A percentile compares a stretch with the other conserved stretches of the same genome.
phyloP scores from a whole-genome alignment of 1,140 invertebrate genomes.

The Trichonephila inaurata region DNA sequence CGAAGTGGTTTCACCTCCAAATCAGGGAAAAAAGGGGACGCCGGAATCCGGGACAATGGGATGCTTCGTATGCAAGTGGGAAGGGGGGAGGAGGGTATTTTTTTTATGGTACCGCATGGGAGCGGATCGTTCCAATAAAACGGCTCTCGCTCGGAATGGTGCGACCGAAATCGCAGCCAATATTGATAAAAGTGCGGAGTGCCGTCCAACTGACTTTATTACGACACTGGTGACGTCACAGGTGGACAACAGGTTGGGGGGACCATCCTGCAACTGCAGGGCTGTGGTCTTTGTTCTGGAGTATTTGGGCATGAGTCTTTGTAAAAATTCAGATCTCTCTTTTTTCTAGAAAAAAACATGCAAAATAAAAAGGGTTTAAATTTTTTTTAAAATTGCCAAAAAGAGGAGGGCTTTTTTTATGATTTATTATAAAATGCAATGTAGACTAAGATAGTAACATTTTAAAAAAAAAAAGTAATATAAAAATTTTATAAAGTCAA shows the following conservation, averaged over 20 bases:
- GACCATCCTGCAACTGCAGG: not conserved
- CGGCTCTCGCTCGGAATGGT: slow-evolving; percentile 47
- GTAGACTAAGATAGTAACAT: too few species aligned
- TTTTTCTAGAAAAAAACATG: too few species aligned
- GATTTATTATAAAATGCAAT: too few species aligned
- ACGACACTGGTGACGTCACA: slow-evolving; percentile 51
- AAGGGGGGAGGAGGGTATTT: not conserved
- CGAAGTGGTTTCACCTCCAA: not conserved
- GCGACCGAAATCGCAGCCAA: slow-evolving; percentile 28
- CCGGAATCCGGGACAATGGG: not conserved
- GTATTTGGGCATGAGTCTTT: too few species aligned
- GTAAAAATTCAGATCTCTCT: too few species aligned
- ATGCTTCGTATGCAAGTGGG: slow-evolving; percentile 8
- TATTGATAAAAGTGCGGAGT: slow-evolving; percentile 38
- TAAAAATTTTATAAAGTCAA: too few species aligned
- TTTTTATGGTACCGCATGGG: not conserved
- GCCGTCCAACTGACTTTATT: slow-evolving; percentile 44
- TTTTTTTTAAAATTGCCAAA: too few species aligned
- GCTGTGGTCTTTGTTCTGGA: too few species aligned
- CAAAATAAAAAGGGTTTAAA: too few species aligned
- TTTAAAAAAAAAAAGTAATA: too few species aligned
- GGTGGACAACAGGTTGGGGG: slow-evolving; percentile 57
- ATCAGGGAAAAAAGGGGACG: not conserved
- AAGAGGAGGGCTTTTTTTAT: too few species aligned
- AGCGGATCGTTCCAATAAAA: slow-evolving; percentile 55